Conservation (phyloP, 2,113 vertebrate species). For the Megaceryle torquata region DNA sequence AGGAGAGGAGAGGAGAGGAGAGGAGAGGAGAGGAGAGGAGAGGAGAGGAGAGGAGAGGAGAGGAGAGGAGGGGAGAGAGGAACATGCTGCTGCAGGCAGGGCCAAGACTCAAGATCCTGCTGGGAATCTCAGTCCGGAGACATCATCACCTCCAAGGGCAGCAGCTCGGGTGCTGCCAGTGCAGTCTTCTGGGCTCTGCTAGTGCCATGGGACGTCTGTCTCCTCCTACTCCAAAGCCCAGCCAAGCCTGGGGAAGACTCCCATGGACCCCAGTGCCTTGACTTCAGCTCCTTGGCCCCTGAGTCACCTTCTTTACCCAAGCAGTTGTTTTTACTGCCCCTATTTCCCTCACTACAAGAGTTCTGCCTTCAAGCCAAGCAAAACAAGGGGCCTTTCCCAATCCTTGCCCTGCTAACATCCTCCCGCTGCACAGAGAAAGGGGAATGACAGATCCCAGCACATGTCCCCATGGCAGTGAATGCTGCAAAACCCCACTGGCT, state of each 20-base stretch:
- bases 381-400: neutral
- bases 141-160: neutral
- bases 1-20: no score
- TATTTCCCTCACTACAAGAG: neutral
- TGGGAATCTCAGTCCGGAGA: neutral
- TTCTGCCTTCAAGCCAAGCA: neutral
- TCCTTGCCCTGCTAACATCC: rapidly evolving
- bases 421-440: neutral
- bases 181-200: neutral
- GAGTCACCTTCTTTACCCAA: neutral
- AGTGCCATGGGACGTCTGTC: neutral
- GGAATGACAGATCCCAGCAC: neutral
- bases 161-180: neutral
- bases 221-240: neutral
- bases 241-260: neutral
- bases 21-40: neutral
- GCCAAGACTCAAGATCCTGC: neutral
- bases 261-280: neutral
- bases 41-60: neutral
- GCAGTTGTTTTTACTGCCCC: neutral
- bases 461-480: rapidly evolving
- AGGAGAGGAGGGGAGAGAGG: neutral
- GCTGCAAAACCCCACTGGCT: neutral
- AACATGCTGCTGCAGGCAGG: neutral
- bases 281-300: neutral